Conservation (phyloP, 35 echinoderm and acorn worm species). For the Apostichopus parvimensis region DNA sequence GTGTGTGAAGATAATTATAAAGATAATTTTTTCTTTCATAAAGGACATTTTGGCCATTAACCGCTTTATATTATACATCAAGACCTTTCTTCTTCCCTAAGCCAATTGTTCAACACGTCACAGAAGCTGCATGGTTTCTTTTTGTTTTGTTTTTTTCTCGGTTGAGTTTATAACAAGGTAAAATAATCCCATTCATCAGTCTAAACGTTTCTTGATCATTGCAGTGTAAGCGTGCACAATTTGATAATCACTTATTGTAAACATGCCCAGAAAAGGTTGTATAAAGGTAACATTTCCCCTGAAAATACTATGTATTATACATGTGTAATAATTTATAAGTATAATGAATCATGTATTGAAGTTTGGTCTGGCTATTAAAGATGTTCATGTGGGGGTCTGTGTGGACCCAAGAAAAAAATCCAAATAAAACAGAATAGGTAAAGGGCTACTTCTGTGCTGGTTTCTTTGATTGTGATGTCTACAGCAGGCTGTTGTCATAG, state of each 20-base stretch:
- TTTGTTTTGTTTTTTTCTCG: too few relatives aligned
- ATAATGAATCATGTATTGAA: conserved; percentile 13
- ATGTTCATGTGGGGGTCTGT: background rate
- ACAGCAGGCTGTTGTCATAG: too few relatives aligned
- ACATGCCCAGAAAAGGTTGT: background rate
- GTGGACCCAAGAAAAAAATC: background rate
- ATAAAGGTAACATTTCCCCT: background rate
- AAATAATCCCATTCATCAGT: too few relatives aligned
- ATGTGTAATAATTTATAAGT: background rate
- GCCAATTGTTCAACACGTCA: too few relatives aligned
- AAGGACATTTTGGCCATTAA: too few relatives aligned
- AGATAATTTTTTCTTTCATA: too few relatives aligned
- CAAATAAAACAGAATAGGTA: background rate
- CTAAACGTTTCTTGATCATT: too few relatives aligned
- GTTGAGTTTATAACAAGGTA: too few relatives aligned
- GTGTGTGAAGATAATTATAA: too few relatives aligned
- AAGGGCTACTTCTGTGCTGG: background rate
- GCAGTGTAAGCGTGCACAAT: background rate
- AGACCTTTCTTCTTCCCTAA: too few relatives aligned
- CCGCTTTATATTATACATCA: too few relatives aligned
- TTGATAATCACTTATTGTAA: background rate
- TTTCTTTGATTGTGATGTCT: background rate
- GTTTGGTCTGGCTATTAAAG: background rate
- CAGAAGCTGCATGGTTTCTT: too few relatives aligned
- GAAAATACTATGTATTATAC: background rate